A percentile compares a stretch with the other conserved stretches of the same genome.
These are phyloP conservation scores for Nothoprocta perdicaria DNA, from an alignment of 2,113 vertebrate species.

Conservation along the genomic window DNA sequence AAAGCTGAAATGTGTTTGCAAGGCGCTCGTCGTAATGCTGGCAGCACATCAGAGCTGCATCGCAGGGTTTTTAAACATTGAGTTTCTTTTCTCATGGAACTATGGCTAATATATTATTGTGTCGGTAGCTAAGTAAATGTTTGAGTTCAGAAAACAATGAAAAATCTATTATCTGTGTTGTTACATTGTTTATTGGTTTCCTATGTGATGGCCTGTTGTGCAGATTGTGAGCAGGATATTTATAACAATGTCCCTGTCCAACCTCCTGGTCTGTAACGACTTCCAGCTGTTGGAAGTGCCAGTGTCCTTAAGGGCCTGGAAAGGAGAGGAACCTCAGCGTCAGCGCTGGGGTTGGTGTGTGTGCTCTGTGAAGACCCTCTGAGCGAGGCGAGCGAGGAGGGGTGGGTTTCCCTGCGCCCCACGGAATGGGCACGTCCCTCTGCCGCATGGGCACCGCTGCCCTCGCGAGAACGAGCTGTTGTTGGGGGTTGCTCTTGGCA, in stretches of 20 bases:
- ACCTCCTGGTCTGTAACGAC: background rate
- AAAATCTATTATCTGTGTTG: background rate
- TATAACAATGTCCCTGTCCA: background rate
- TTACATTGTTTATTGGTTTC: constrained; percentile 40
- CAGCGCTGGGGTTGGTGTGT: background rate
- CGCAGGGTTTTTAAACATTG: rapidly evolving
- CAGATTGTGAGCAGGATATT: background rate
- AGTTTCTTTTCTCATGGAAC: background rate
- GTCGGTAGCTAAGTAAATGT: background rate
- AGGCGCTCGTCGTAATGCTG: background rate
- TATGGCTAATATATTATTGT: background rate
- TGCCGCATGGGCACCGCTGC: background rate
- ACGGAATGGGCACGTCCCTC: background rate
- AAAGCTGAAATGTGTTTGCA: background rate
- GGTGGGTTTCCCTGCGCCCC: background rate
- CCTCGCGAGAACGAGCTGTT: background rate
- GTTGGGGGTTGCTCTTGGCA: background rate
- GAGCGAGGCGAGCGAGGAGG: background rate
- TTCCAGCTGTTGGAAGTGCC: constrained; percentile 40
- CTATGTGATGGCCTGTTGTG: background rate
- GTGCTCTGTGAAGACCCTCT: background rate
- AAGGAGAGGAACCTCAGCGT: background rate
- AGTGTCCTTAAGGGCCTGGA: background rate
- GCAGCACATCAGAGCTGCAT: background rate
- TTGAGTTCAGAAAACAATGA: constrained; percentile 1